Evolutionary conservation across 2,888 invertebrate genomes (phyloP).

Genomic region (Imbricaverruca yamaguchii): DNA sequence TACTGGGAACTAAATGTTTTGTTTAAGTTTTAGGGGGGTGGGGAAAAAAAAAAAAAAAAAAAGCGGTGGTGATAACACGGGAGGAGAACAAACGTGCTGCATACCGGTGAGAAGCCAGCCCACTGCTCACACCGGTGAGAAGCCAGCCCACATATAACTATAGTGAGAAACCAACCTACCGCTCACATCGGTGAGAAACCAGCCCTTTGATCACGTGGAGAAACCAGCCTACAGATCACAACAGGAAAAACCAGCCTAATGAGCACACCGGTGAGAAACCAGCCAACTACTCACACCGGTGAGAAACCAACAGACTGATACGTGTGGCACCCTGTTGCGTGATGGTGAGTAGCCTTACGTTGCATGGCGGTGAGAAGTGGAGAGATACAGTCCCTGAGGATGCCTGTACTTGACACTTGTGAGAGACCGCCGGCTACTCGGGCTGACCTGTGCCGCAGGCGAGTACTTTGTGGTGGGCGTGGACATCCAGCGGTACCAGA

Average conservation of each 20-base stretch:
- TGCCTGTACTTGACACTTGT: too few species aligned
- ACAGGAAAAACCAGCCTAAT: not conserved
- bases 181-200: not conserved
- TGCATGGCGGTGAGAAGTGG: too few species aligned
- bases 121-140: not conserved
- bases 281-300: not conserved
- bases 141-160: conserved; percentile 39
- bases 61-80: conserved; percentile 80
- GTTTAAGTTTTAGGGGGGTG: conserved; percentile 80
- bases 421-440: too few species aligned
- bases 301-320: not conserved
- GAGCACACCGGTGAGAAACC: not conserved
- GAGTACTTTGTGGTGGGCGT: conserved; percentile 91
- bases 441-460: conserved; percentile 48
- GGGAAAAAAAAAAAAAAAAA: conserved; percentile 82
- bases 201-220: conserved; percentile 46
- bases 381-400: too few species aligned
- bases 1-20: too few species aligned
- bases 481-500: conserved; percentile 78
- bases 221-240: not conserved
- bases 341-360: too few species aligned
- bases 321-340: too few species aligned
- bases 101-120: conserved; percentile 53
- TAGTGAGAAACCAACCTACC: conserved; percentile 47
- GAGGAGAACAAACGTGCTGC: conserved; percentile 71